Conservation (phyloP, 1,140 invertebrate genomes). For the Lithobius niger region DNA sequence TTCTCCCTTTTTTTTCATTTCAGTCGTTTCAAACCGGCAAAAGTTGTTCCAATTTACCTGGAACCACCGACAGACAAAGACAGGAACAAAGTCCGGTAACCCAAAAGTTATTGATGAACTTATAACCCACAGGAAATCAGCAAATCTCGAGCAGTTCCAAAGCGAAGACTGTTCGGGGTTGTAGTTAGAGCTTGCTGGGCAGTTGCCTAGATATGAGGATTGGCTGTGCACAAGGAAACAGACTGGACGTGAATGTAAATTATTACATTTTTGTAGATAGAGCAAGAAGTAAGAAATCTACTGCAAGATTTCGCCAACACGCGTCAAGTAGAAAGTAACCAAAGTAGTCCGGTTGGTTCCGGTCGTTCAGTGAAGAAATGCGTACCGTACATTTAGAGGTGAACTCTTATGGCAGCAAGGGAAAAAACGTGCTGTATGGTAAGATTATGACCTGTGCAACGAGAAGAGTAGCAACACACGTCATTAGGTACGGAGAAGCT, state of each 20-base stretch:
- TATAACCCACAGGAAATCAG: not conserved
- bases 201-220: too few species aligned
- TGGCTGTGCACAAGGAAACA: not conserved
- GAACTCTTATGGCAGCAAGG: not conserved
- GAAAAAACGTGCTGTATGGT: not conserved
- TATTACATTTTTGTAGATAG: not conserved
- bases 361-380: too few species aligned
- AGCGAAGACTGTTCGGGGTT: not conserved
- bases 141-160: not conserved
- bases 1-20: too few species aligned
- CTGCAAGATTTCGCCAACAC: too few species aligned
- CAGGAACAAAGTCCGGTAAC: constrained; percentile 1
- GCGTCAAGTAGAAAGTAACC: too few species aligned
- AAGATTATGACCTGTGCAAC: not conserved
- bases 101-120: not conserved
- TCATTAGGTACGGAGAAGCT: too few species aligned
- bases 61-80: constrained; percentile 18
- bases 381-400: not conserved
- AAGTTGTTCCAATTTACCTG: constrained; percentile 31
- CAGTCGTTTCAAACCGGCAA: constrained; percentile 33
- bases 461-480: not conserved
- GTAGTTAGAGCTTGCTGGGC: too few species aligned
- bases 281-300: too few species aligned
- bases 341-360: too few species aligned
- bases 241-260: not conserved